Conservation (phyloP, 2,888 invertebrate genomes). For the Cyrtodaria siliqua region DNA sequence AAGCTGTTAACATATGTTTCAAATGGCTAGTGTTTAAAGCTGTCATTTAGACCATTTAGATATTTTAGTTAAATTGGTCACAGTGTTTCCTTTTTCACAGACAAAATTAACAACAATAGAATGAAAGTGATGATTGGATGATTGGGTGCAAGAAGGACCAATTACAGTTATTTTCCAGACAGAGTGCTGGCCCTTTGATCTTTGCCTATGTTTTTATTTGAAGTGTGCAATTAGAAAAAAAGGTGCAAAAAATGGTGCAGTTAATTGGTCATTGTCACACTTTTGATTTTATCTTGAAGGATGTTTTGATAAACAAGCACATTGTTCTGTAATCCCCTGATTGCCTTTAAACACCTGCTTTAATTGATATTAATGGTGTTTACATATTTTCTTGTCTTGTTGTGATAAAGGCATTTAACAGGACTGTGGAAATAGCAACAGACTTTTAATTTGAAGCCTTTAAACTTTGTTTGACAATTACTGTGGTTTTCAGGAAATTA, state of each 20-base stretch:
- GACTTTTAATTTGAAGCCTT: not conserved
- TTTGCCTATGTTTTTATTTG: not conserved
- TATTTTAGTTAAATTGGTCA: too few species aligned
- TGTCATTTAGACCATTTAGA: too few species aligned
- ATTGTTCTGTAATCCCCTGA: conserved; percentile 32
- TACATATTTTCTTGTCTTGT: conserved; percentile 10
- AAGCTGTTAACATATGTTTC: too few species aligned
- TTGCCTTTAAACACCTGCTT: conserved; percentile 23
- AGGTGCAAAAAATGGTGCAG: conserved; percentile 5
- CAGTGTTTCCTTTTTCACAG: not conserved
- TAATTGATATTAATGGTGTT: conserved; percentile 15
- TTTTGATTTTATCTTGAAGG: conserved; percentile 31
- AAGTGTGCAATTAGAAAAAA: not conserved
- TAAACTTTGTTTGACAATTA: too few species aligned
- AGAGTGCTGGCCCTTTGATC: conserved; percentile 33
- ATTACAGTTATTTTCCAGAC: conserved; percentile 9
- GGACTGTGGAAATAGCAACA: conserved; percentile 7
- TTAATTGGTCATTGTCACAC: conserved; percentile 23
- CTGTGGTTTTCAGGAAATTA: too few species aligned
- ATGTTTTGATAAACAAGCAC: conserved; percentile 39
- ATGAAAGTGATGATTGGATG: conserved; percentile 28
- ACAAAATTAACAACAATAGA: conserved; percentile 9
- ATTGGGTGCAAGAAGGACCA: conserved; percentile 24
- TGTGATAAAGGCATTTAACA: not conserved
- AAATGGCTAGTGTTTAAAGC: too few species aligned